phyloP scores from a whole-genome alignment of 1,140 invertebrate genomes.

The Aethina tumida region DNA sequence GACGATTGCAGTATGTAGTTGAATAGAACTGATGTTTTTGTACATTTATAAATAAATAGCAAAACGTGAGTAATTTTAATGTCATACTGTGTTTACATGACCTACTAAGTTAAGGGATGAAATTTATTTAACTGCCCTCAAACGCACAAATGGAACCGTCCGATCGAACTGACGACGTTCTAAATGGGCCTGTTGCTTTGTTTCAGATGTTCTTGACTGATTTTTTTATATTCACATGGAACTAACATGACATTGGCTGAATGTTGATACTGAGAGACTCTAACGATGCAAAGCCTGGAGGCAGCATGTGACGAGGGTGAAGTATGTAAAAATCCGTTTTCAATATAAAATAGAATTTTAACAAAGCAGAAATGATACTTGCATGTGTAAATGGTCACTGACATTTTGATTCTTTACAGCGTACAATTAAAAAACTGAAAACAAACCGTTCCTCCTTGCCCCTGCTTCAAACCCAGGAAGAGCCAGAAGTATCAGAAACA shows the following conservation, averaged over 20 bases:
- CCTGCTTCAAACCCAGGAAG: constrained; percentile 25
- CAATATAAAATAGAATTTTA: background rate
- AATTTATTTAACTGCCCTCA: constrained; percentile 21
- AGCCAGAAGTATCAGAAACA: constrained; percentile 17
- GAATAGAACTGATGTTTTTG: constrained; percentile 11
- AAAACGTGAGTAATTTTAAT: constrained; percentile 12
- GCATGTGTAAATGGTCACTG: background rate
- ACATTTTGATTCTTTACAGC: constrained; percentile 19
- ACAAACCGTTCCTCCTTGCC: constrained; percentile 29
- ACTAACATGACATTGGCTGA: constrained; percentile 32
- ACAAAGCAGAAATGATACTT: background rate
- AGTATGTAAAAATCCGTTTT: constrained; percentile 34
- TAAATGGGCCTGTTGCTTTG: background rate
- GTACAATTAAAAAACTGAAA: constrained; percentile 33
- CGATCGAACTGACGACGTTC: background rate
- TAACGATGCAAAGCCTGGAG: constrained; percentile 52
- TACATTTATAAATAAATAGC: constrained; percentile 8
- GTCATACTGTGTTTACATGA: constrained; percentile 14
- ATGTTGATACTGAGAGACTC: constrained; percentile 35
- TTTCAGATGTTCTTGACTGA: constrained; percentile 5
- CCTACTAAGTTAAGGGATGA: constrained; percentile 23
- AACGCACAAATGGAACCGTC: background rate
- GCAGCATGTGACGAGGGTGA: constrained; percentile 51
- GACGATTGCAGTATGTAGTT: background rate
- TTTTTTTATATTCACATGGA: constrained; percentile 5